A percentile compares a stretch with the other conserved stretches of the same genome.
Conservation (phyloP, 2,797 vertebrate species). For the Delichon dasypus region DNA sequence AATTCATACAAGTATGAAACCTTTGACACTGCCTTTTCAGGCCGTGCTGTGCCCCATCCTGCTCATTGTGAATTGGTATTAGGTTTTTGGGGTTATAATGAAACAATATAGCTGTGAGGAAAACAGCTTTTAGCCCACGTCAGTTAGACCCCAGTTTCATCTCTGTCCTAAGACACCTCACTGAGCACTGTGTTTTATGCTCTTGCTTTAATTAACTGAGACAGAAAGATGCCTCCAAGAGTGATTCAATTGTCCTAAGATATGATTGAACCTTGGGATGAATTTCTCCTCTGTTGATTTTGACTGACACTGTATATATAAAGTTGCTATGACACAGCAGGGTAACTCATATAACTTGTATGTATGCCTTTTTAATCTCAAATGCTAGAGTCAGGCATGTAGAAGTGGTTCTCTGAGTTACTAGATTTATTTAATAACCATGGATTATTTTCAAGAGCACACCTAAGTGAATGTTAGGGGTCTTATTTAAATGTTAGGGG, state of each 20-base stretch:
- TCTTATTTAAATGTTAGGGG: background rate
- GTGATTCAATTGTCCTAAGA: background rate
- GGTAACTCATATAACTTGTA: background rate
- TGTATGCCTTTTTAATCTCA: background rate
- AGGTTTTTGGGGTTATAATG: background rate
- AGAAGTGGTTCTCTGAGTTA: background rate
- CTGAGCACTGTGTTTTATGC: background rate
- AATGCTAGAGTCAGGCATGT: background rate
- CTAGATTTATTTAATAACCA: background rate
- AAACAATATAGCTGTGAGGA: background rate
- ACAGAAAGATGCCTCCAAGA: background rate
- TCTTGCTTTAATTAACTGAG: background rate
- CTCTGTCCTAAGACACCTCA: background rate
- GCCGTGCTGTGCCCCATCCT: background rate
- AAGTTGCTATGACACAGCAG: background rate
- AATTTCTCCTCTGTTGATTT: constrained; percentile 2
- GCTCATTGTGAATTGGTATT: background rate
- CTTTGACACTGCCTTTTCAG: background rate
- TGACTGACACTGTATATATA: background rate
- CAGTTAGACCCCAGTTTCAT: background rate
- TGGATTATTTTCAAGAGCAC: background rate
- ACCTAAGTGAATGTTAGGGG: background rate
- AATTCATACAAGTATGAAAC: background rate
- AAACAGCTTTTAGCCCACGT: background rate
- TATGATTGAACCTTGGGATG: background rate